Percentiles rank a stretch among this genome's conserved stretches.
Evolutionary conservation across 2,888 invertebrate species (phyloP).

Genomic region (Scaptodrosophila latifasciaeformis): DNA sequence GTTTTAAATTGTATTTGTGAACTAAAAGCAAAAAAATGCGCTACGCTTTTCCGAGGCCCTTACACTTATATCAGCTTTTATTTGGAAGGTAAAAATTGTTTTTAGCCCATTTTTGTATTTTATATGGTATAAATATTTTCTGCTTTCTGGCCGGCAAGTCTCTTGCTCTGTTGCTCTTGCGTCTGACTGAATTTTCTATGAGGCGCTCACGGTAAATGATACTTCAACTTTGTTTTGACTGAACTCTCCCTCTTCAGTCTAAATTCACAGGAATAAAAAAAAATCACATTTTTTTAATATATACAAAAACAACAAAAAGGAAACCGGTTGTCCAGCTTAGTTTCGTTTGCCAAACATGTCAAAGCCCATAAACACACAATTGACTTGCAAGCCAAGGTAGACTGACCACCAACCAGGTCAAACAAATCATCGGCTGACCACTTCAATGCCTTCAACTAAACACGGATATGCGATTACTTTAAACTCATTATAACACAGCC

Average conservation of each 20-base stretch:
- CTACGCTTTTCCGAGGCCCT: too few species aligned
- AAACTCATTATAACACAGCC: slow-evolving; percentile 6
- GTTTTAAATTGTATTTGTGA: slow-evolving; percentile 13
- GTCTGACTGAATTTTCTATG: slow-evolving; percentile 32
- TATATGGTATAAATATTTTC: slow-evolving; percentile 9
- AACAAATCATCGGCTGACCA: slow-evolving; percentile 33
- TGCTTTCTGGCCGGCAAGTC: background rate
- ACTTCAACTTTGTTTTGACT: slow-evolving; percentile 30
- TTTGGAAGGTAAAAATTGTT: slow-evolving; percentile 9
- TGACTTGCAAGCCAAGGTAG: slow-evolving; percentile 3
- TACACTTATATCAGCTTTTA: background rate
- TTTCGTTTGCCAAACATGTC: slow-evolving; percentile 27
- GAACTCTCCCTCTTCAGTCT: too few species aligned
- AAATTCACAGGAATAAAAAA: too few species aligned
- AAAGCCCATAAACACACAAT: slow-evolving; percentile 27
- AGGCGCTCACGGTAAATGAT: slow-evolving; percentile 25
- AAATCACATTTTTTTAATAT: background rate
- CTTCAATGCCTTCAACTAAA: slow-evolving; percentile 21
- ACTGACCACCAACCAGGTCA: slow-evolving; percentile 48
- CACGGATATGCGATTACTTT: slow-evolving; percentile 14
- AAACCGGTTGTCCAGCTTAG: slow-evolving; percentile 34
- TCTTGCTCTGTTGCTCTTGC: slow-evolving; percentile 25
- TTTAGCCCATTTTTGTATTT: slow-evolving; percentile 21
- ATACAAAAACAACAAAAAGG: background rate
- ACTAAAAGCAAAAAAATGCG: too few species aligned